A percentile compares a stretch with the other conserved stretches of the same genome.
Evolutionary conservation across 2,888 invertebrate genomes (phyloP).

Genomic region (Phasia obesa): DNA sequence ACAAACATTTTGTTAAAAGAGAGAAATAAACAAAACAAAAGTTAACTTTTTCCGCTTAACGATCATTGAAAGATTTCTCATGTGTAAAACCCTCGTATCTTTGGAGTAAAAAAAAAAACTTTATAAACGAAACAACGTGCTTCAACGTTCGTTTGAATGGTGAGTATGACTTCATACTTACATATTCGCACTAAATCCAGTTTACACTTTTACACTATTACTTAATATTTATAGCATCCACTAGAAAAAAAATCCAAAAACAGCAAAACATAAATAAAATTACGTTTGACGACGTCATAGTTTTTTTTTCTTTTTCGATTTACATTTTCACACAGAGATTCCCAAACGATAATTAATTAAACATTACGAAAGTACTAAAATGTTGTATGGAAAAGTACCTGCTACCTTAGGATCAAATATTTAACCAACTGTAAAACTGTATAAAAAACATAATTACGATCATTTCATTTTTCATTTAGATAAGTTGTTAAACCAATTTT

Average conservation of each 20-base stretch:
- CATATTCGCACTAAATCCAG: conserved; percentile 40
- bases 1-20: background rate
- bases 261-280: conserved; percentile 26
- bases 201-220: conserved; percentile 55
- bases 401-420: too few relatives aligned
- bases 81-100: conserved; percentile 40
- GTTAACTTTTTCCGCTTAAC: conserved; percentile 44
- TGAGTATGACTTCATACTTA: conserved; percentile 16
- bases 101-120: background rate
- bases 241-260: conserved; percentile 32
- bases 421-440: too few relatives aligned
- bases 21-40: conserved; percentile 38
- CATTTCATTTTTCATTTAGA: too few relatives aligned
- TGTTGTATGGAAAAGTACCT: too few relatives aligned
- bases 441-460: too few relatives aligned
- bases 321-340: conserved; percentile 33
- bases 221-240: conserved; percentile 64
- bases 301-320: conserved; percentile 4
- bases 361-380: background rate
- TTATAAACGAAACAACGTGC: conserved; percentile 58
- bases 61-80: conserved; percentile 42
- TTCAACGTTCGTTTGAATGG: conserved; percentile 3
- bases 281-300: conserved; percentile 58
- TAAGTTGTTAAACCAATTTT: too few relatives aligned
- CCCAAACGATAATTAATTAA: conserved; percentile 4